These are phyloP conservation scores for Drosophila arawakana DNA, from an alignment of 1,140 invertebrate species.

Conservation along the genomic window DNA sequence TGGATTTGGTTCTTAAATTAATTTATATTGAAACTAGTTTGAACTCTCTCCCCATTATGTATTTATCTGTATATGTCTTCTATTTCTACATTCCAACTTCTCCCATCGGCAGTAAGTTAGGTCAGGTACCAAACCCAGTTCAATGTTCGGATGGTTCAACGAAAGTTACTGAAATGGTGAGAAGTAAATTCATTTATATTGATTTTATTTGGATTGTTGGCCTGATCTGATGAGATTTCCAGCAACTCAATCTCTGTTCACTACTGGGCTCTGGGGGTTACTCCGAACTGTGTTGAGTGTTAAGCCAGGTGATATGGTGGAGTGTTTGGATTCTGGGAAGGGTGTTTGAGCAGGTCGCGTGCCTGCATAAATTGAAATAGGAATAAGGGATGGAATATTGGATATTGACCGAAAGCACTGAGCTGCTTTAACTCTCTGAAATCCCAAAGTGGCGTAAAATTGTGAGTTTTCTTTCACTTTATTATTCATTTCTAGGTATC, in stretches of 20 bases:
- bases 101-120: too few species aligned
- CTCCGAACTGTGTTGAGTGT: not conserved
- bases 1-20: too few species aligned
- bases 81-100: too few species aligned
- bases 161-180: constrained; percentile 16
- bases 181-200: constrained; percentile 29
- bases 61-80: too few species aligned
- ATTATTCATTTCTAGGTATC: not conserved
- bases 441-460: constrained; percentile 34
- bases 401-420: not conserved
- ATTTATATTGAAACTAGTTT: too few species aligned
- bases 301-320: constrained; percentile 28
- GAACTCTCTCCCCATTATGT: too few species aligned
- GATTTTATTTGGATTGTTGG: constrained; percentile 54
- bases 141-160: not conserved
- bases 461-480: constrained; percentile 28
- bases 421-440: constrained; percentile 26
- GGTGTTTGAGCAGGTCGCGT: constrained; percentile 20
- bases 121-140: constrained; percentile 23
- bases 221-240: constrained; percentile 49
- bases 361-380: constrained; percentile 30
- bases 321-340: not conserved
- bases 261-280: not conserved
- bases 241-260: constrained; percentile 27
- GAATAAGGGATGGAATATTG: not conserved